Evolutionary conservation across 1,140 invertebrate genomes (phyloP), one percentile per base, ranked within the genome.

Genomic region (Drosophila pseudoananassae): DNA sequence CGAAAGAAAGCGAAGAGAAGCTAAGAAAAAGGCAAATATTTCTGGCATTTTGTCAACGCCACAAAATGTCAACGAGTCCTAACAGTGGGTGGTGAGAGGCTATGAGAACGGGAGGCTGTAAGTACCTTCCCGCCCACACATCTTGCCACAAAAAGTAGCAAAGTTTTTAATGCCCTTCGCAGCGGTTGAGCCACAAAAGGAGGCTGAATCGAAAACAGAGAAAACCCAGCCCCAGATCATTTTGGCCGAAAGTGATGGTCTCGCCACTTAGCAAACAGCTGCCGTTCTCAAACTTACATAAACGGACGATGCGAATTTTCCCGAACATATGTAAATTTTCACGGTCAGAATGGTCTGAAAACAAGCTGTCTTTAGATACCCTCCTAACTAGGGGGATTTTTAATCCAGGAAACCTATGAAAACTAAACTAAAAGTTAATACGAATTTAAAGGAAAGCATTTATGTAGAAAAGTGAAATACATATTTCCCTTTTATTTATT

Each of bases 311-410:
- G 70, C 50, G 65, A 87, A 60, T 88, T 87, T 87, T 66, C 65
- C 49, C 63, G 64, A 88, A 83, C 83, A 78, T 87, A 88, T 88
- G 82, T 76, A 87, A 87, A 83, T 87, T 83, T 88, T 87, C 83
- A 88, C 83, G 82, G 83, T 54, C 63, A 63, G 31, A 31, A 27
- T 45, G 8, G 17, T 58, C 58, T 8, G 33, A 9, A 43, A 66
- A 33, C 59, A 52, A 15, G 56, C 46, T 14, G 20, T 69, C 54
- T 23, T 47, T 8, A 49, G 61, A 73, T 77, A 64, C 74, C 43
- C 63, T 66, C 43, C 63, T 66, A 8, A 45, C 43, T 33, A 10
- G 17, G 12, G 31, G 4, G 23, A 15, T 8, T 15, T 49, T 14
- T 38, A 20, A 6, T 56, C 15, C 40, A 0, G 14, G 40, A 29